Base-by-base conservation (phyloP, 2,888 invertebrate species). In the Netelia melanura region DNA sequence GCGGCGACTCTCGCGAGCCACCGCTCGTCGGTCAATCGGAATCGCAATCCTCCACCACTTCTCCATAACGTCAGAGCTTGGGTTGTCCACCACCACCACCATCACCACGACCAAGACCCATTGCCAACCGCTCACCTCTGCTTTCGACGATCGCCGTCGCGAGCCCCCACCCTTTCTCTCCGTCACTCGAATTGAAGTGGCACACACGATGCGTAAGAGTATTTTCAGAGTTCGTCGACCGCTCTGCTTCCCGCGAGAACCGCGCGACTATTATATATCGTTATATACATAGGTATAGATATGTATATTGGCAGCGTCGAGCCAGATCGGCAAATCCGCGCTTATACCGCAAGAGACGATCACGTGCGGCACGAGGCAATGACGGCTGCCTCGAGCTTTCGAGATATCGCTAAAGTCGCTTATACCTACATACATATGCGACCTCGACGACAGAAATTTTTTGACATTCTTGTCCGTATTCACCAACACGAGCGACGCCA, bases 151-250 rank as follows among this genome's bases (percentile, higher is more conserved):
- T 30, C 30, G 30, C 5, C 30, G 30, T 30, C 30, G 30, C 30
- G 5, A 30, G 30, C 5, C 5, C 30, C 30, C 30, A 3, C 25
- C 72, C 82, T 70, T 64, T 72, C 72, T 62, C 83, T 81, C 81
- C 84, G 85, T 87, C 86, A 83, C 83, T 88, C 89, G 89, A 92
- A 91, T 90, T 88, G 89, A 90, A 90, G 90, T 90, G 90, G 89
- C 90, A 90, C 89, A 89, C 89, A 90, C 90, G 88, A 88, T 89
- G 90, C 90, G 90, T 90, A 90, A 90, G 90, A 90, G 89, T 90
- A 88, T 90, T 89, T 89, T 90, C 86, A 88, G 86, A 85, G 89
- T 86, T 89, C 90, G 89, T 89, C 85, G 90, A 91, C 90, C 90
- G 91, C 90, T 92, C 92, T 91, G 92, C 89, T 92, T 91, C 91